Evolutionary conservation across 1,140 invertebrate species (phyloP).

Genomic region (Eriocheir sinensis): DNA sequence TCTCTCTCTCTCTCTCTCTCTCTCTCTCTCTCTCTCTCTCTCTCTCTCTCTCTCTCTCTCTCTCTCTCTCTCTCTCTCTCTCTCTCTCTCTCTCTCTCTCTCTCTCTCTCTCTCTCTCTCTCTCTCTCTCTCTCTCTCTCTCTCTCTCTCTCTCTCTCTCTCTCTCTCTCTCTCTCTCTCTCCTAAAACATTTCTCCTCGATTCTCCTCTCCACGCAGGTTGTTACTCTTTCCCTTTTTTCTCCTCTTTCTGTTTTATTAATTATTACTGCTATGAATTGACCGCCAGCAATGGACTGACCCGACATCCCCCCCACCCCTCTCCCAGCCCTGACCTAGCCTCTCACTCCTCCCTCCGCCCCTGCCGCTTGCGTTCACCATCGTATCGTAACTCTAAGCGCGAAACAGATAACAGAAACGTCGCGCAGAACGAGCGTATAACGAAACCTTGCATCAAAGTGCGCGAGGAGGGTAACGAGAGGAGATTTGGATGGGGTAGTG

Average conservation of each 20-base stretch:
- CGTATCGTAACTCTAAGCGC: not conserved
- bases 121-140: too few relatives aligned
- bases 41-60: too few relatives aligned
- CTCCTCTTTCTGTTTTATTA: too few relatives aligned
- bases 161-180: not conserved
- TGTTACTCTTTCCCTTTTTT: not conserved
- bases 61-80: not conserved
- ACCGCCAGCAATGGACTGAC: not conserved
- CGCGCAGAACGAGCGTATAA: not conserved
- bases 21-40: too few relatives aligned
- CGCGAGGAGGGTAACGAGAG: not conserved
- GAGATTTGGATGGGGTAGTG: not conserved
- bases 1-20: not conserved
- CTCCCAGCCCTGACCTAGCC: too few relatives aligned
- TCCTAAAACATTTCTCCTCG: too few relatives aligned
- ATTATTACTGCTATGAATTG: not conserved
- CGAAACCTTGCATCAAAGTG: not conserved
- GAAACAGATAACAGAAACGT: not conserved
- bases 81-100: not conserved
- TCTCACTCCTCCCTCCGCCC: too few relatives aligned
- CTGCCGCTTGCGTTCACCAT: too few relatives aligned
- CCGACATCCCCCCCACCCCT: not conserved
- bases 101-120: constrained; percentile 18
- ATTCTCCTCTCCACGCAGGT: too few relatives aligned
- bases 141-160: too few relatives aligned